A percentile compares a stretch with the other conserved stretches of the same genome.
These are phyloP conservation scores for Chouioia cunea DNA, from an alignment of 2,888 invertebrate genomes.

Conservation along the genomic window DNA sequence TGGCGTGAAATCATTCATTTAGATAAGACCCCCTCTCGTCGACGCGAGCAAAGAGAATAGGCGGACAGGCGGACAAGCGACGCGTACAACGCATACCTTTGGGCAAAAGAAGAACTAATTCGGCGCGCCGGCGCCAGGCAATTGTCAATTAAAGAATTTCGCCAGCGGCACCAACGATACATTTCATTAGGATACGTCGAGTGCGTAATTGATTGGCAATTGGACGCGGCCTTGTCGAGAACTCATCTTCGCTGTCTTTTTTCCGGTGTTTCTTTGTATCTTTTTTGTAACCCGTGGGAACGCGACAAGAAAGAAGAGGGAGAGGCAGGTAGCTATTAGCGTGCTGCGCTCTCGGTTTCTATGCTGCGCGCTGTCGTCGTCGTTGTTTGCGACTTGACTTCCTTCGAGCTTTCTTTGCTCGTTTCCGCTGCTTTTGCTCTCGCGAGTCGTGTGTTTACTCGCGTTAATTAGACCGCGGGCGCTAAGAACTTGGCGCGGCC, in stretches of 20 bases:
- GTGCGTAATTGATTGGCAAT: constrained; percentile 56
- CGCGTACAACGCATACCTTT: no score
- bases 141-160: constrained; percentile 68
- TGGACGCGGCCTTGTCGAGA: constrained; percentile 46
- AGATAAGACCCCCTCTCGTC: no score
- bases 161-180: constrained; percentile 56
- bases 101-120: neutral
- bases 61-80: no score
- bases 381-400: constrained; percentile 14
- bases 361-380: constrained; percentile 12
- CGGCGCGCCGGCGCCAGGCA: constrained; percentile 61
- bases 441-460: constrained; percentile 19
- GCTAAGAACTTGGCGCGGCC: constrained; percentile 1
- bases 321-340: constrained; percentile 51
- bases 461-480: constrained; percentile 27
- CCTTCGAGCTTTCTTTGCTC: constrained; percentile 15
- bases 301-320: constrained; percentile 35
- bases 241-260: constrained; percentile 31
- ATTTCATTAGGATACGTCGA: constrained; percentile 62
- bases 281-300: constrained; percentile 43
- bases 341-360: neutral
- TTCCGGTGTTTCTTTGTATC: constrained; percentile 30
- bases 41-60: neutral
- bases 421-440: constrained; percentile 8
- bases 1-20: no score